Conservation (phyloP, 2,113 vertebrate species). For the Lepidothrix coronata region DNA sequence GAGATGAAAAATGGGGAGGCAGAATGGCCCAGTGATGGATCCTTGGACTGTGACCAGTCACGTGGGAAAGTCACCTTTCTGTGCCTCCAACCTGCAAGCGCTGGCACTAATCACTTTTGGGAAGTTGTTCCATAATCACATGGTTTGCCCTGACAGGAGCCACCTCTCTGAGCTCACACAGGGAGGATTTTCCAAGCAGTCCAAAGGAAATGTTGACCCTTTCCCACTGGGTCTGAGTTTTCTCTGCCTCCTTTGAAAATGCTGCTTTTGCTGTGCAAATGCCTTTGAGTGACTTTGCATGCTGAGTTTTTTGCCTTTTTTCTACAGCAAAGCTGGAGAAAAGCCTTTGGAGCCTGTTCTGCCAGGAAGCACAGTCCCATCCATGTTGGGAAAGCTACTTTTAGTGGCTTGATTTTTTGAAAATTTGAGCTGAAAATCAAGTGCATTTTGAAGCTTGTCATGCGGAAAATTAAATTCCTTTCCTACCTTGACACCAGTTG, state of each 20-base stretch:
- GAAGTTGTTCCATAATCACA: neutral
- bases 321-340: neutral
- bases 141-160: neutral
- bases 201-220: neutral
- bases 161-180: neutral
- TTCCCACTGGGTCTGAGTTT: neutral
- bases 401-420: neutral
- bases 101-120: neutral
- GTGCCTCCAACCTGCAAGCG: neutral
- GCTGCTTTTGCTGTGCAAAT: neutral
- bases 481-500: neutral
- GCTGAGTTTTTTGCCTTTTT: neutral
- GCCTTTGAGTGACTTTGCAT: neutral
- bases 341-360: neutral
- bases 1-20: conserved; percentile 25
- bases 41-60: neutral
- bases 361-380: neutral
- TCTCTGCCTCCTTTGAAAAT: neutral
- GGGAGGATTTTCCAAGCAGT: neutral
- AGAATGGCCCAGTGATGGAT: neutral
- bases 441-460: neutral
- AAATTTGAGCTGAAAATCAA: neutral
- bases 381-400: neutral
- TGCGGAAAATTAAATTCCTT: neutral
- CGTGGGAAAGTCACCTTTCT: neutral